phyloP scores from a whole-genome alignment of 2,888 invertebrate species.

The Anoplius nigerrimus region DNA sequence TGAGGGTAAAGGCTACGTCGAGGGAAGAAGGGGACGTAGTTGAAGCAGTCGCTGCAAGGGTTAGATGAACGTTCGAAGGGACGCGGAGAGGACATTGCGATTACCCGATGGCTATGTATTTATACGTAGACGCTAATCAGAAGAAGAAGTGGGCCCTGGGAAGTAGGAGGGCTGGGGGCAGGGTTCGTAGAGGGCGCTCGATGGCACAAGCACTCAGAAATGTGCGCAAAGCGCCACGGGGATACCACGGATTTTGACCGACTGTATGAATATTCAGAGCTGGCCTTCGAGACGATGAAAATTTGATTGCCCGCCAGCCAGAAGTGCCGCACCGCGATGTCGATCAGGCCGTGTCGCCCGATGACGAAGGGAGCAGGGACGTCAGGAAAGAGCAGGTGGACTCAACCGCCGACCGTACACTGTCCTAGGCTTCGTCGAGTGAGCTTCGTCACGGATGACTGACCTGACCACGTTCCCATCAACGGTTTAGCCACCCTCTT shows the following conservation, averaged over 20 bases:
- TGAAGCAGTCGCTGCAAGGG: neutral
- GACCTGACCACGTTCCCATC: too few relatives aligned
- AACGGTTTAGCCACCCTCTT: too few relatives aligned
- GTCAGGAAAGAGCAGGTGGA: conserved; percentile 16
- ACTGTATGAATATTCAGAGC: conserved; percentile 56
- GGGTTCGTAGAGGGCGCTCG: conserved; percentile 18
- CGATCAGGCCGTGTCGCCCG: neutral
- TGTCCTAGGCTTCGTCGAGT: too few relatives aligned
- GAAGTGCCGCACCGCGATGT: conserved; percentile 11
- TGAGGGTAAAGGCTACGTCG: conserved; percentile 11
- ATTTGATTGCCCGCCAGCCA: conserved; percentile 56
- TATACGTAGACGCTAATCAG: conserved; percentile 16
- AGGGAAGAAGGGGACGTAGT: conserved; percentile 2
- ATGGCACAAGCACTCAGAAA: too few relatives aligned
- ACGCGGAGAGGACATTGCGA: conserved; percentile 33
- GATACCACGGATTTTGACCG: conserved; percentile 14
- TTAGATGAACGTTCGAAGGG: conserved; percentile 8
- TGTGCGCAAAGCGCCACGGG: too few relatives aligned
- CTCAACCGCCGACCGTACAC: too few relatives aligned
- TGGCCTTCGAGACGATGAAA: conserved; percentile 57
- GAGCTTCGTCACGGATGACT: too few relatives aligned
- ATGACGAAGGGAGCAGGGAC: conserved; percentile 33
- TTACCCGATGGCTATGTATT: conserved; percentile 51
- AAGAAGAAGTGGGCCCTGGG: neutral
- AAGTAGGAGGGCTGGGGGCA: conserved; percentile 37